Evolutionary conservation across 92 coral and sea anemone genomes (phyloP).

Genomic region (Phenganax subtilis): DNA sequence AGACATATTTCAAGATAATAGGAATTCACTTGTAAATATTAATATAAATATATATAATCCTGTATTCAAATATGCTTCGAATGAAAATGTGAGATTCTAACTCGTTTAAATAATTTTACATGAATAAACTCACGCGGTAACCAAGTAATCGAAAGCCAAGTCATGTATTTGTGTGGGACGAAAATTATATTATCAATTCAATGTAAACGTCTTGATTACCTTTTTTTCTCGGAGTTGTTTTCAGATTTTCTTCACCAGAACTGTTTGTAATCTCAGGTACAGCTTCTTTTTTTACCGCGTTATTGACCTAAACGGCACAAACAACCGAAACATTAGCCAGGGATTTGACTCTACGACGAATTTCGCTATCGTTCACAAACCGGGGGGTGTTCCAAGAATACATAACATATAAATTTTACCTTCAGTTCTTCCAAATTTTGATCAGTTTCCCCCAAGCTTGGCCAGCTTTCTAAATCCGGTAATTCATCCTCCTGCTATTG

Average conservation of each 20-base stretch:
- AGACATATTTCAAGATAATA: too few relatives aligned
- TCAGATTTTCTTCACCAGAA: constrained; percentile 58
- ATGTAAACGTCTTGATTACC: constrained; percentile 42
- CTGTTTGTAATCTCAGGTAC: constrained; percentile 55
- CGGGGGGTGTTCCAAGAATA: not conserved
- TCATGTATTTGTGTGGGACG: constrained; percentile 25
- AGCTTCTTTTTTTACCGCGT: constrained; percentile 62
- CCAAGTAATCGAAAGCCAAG: constrained; percentile 15
- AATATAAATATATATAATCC: too few relatives aligned
- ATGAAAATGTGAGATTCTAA: too few relatives aligned
- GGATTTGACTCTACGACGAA: not conserved
- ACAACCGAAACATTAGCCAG: not conserved
- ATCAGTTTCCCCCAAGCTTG: constrained; percentile 80
- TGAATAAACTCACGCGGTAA: constrained; percentile 11
- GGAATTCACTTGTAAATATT: too few relatives aligned
- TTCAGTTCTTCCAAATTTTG: constrained; percentile 26
- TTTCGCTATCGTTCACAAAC: not conserved
- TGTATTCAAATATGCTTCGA: too few relatives aligned
- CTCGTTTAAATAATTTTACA: not conserved
- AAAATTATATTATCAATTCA: not conserved
- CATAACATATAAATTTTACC: constrained; percentile 3
- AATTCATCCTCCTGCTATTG: constrained; percentile 69
- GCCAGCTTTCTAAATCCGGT: constrained; percentile 93
- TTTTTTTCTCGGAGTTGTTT: constrained; percentile 83
- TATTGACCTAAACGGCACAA: constrained; percentile 23